A percentile compares a stretch with the other conserved stretches of the same genome.
Evolutionary conservation across 2,113 vertebrate species (phyloP).

Genomic region (Phasianus colchicus): DNA sequence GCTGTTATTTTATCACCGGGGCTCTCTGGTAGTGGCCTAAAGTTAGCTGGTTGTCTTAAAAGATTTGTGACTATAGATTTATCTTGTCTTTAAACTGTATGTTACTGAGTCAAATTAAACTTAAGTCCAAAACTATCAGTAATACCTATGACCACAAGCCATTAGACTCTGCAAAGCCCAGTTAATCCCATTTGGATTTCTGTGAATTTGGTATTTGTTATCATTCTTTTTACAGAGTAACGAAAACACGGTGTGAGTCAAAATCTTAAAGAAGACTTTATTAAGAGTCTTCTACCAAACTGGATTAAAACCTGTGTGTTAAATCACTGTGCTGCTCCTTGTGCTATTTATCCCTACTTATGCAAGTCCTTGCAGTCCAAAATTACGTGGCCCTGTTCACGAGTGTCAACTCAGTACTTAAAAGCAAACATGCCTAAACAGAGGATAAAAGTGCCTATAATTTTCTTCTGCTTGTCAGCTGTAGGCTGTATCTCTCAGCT

Average conservation of each 20-base stretch:
- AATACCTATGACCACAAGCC: background rate
- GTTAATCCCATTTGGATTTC: background rate
- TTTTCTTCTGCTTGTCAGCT: background rate
- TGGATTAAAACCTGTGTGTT: background rate
- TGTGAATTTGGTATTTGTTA: background rate
- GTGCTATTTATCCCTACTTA: background rate
- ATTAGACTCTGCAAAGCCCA: background rate
- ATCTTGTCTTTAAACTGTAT: background rate
- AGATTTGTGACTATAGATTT: background rate
- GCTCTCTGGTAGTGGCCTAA: background rate
- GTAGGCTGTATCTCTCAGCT: too few species aligned
- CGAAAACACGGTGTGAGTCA: background rate
- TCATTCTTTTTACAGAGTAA: background rate
- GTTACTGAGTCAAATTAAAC: background rate
- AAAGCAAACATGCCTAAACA: background rate
- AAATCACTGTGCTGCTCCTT: background rate
- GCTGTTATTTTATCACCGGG: constrained; percentile 11
- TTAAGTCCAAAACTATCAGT: background rate
- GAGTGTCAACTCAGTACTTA: background rate
- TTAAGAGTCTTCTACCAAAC: background rate
- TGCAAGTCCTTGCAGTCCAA: background rate
- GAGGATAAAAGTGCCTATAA: rapidly evolving
- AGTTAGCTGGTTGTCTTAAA: background rate
- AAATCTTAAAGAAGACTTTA: background rate
- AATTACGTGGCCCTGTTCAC: background rate